Percentiles rank a stretch among this genome's conserved stretches.
phyloP scores from a whole-genome alignment of 1,140 invertebrate genomes.

The Nebria ingens region DNA sequence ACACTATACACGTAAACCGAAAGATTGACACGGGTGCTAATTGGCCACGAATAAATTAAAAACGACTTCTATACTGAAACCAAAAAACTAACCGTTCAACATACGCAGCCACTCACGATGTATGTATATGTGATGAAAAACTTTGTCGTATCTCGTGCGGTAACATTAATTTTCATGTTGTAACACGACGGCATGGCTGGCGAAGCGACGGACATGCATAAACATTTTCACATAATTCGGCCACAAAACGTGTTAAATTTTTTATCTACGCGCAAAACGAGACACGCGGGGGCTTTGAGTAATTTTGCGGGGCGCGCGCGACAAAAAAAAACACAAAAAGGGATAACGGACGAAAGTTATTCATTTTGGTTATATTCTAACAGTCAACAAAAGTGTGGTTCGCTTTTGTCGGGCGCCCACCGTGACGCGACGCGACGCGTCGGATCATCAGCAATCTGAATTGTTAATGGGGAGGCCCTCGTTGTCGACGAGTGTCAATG shows the following conservation, averaged over 20 bases:
- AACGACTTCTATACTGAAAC: background rate
- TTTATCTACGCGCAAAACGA: background rate
- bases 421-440: background rate
- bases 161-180: slow-evolving; percentile 4
- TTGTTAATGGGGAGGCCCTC: slow-evolving; percentile 15
- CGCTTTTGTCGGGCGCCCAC: too few relatives aligned
- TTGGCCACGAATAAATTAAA: background rate
- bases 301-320: too few relatives aligned
- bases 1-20: background rate
- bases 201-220: too few relatives aligned
- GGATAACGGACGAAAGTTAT: slow-evolving; percentile 10
- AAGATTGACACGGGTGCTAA: background rate
- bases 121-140: slow-evolving; percentile 5
- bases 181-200: too few relatives aligned
- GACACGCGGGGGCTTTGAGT: background rate
- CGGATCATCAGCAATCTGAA: slow-evolving; percentile 17
- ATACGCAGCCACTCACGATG: background rate
- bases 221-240: slow-evolving; percentile 2
- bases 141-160: background rate
- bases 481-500: background rate
- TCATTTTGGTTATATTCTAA: slow-evolving; percentile 6
- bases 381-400: background rate
- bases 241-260: background rate
- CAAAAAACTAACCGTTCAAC: background rate
- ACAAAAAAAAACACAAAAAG: slow-evolving; percentile 1